Base-by-base conservation (phyloP, 2,888 invertebrate species). In the Miltochrista miniata region DNA sequence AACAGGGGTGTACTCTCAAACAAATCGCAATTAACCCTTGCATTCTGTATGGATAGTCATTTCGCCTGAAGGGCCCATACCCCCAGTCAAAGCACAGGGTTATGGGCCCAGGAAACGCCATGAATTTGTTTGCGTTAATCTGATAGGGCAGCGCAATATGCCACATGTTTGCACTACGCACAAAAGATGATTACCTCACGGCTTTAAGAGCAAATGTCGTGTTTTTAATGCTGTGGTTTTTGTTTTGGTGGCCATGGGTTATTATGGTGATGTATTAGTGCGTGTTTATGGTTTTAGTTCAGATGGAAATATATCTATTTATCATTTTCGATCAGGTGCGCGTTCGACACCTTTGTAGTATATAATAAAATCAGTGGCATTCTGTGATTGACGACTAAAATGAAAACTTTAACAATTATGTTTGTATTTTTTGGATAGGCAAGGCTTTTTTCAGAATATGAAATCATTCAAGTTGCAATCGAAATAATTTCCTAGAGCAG, bases 71-170 rank as follows among this genome's bases (percentile, higher is more conserved):
- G 74, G 68, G 61, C 48, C 9, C 56, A 24, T 24, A 45, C 29
- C 45, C n/a, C 50, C 51, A 54, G 59, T 56, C 61, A 68, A 64
- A 51, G 51, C 51, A 33, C 34, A 7, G 41, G 38, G 33, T 13
- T 11, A n/a, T 33, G 10, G 24, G 36, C 24, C 48, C 3, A 4
- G 15, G 45, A 52, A 60, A 56, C 65, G 68, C 72, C 74, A 75
- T 74, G 75, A 71, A 71, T 71, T 72, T 86, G 86, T 87, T 86
- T 85, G 85, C 74, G 74, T 72, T 88, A 88, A 87, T 87, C 87
- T 83, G 86, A 86, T 87, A 87, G 77, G 79, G 73, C 72, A 54
- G 56, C 49, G 71, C 88, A 88, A 87, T 87, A 87, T 87, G 87
- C 74, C 80, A 70, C 81, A 74, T 87, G 87, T 86, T 87, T 84